phyloP scores from a whole-genome alignment of 2,797 vertebrate genomes.

The Ctenopoma kingsleyae region DNA sequence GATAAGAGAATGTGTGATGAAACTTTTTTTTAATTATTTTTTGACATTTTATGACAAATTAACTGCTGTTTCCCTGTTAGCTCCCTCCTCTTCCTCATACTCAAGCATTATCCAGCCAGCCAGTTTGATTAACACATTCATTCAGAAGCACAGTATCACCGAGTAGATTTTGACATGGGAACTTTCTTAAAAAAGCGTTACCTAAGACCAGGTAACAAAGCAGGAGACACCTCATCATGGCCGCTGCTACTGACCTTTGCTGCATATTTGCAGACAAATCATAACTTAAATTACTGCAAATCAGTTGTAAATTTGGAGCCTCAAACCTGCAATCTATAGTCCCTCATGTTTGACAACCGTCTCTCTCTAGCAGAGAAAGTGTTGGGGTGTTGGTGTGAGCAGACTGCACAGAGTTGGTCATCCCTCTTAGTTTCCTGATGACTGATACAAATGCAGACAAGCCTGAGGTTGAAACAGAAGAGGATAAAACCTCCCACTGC shows the following conservation, averaged over 20 bases:
- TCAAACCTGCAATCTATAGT: constrained; percentile 20
- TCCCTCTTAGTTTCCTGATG: constrained; percentile 63
- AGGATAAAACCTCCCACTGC: constrained; percentile 66
- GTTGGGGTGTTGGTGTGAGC: constrained; percentile 34
- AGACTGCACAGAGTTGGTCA: constrained; percentile 38
- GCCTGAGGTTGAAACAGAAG: constrained; percentile 61
- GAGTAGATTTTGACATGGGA: too few species aligned
- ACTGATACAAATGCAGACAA: constrained; percentile 73
- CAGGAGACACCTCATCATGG: neutral
- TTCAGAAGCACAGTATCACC: too few species aligned
- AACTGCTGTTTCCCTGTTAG: neutral
- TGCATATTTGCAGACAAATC: too few species aligned
- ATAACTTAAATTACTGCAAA: too few species aligned
- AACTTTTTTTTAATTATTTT: too few species aligned
- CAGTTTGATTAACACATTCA: too few species aligned
- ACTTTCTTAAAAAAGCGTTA: too few species aligned
- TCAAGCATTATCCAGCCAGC: too few species aligned
- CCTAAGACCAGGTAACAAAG: too few species aligned
- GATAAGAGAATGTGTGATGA: too few species aligned
- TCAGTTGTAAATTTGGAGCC: neutral
- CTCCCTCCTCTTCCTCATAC: neutral
- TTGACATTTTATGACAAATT: too few species aligned
- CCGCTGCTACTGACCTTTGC: neutral
- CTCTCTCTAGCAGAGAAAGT: constrained; percentile 18
- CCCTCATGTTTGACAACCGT: constrained; percentile 12